Conservation (phyloP, 2,797 vertebrate species). For the Sebastes glaucus region DNA sequence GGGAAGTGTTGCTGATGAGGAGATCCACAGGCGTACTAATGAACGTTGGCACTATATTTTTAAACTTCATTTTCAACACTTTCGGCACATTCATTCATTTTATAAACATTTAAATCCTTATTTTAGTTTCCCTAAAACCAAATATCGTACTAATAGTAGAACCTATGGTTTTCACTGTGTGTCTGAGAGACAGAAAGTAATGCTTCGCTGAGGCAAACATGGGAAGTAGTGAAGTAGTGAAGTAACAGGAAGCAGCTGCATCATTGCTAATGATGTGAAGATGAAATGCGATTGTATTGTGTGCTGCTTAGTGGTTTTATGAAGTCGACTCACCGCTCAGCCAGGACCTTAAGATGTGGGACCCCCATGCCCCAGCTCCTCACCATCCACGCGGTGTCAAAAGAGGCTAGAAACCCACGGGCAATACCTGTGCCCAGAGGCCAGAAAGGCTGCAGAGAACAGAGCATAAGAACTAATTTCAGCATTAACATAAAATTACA, state of each 20-base stretch:
- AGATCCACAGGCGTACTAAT: not conserved
- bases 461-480: not conserved
- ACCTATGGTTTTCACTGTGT: not conserved
- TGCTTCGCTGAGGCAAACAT: too few relatives aligned
- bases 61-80: not conserved
- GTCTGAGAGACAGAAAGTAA: not conserved
- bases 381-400: conserved; percentile 94
- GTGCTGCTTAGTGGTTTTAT: not conserved
- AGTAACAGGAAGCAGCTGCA: not conserved
- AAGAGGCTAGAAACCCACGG: conserved; percentile 91
- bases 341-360: conserved; percentile 85
- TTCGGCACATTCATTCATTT: not conserved
- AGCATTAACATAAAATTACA: not conserved
- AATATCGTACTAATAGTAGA: not conserved
- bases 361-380: conserved; percentile 88
- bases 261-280: not conserved
- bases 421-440: conserved; percentile 94
- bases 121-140: not conserved
- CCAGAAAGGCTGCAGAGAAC: conserved; percentile 92
- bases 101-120: not conserved
- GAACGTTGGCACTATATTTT: not conserved
- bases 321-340: conserved; percentile 85
- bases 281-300: not conserved
- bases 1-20: not conserved
- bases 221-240: not conserved